phyloP scores from a whole-genome alignment of 2,888 invertebrate genomes.

The Sericinus montela region DNA sequence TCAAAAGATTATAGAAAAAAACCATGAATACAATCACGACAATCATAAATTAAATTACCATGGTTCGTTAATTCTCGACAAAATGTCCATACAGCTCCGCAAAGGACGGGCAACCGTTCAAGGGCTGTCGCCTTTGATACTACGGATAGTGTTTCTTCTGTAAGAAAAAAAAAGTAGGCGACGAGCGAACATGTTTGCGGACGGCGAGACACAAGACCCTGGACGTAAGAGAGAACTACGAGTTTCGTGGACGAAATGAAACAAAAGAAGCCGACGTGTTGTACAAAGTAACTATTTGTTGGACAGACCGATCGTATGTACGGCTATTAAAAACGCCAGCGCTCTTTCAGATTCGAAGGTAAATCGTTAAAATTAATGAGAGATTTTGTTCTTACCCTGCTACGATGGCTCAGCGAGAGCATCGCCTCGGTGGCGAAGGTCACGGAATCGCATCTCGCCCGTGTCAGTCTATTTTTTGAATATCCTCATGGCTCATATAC shows the following conservation, averaged over 20 bases:
- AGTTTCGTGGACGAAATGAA: not conserved
- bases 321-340: too few species aligned
- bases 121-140: not conserved
- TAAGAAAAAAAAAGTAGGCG: conserved; percentile 2
- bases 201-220: not conserved
- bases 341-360: too few species aligned
- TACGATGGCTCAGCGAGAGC: too few species aligned
- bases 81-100: not conserved
- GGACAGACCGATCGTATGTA: too few species aligned
- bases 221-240: too few species aligned
- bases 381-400: too few species aligned
- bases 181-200: not conserved
- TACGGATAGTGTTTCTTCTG: conserved; percentile 9
- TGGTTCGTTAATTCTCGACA: conserved; percentile 16
- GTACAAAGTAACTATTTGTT: too few species aligned
- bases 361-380: too few species aligned
- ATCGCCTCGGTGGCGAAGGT: too few species aligned
- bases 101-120: conserved; percentile 1
- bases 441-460: too few species aligned
- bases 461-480: too few species aligned
- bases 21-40: conserved; percentile 3
- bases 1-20: conserved; percentile 4
- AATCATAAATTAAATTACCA: conserved; percentile 18
- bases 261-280: not conserved
- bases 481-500: too few species aligned